phyloP scores from a whole-genome alignment of 2,888 invertebrate species.

The Xanthia icteritia region DNA sequence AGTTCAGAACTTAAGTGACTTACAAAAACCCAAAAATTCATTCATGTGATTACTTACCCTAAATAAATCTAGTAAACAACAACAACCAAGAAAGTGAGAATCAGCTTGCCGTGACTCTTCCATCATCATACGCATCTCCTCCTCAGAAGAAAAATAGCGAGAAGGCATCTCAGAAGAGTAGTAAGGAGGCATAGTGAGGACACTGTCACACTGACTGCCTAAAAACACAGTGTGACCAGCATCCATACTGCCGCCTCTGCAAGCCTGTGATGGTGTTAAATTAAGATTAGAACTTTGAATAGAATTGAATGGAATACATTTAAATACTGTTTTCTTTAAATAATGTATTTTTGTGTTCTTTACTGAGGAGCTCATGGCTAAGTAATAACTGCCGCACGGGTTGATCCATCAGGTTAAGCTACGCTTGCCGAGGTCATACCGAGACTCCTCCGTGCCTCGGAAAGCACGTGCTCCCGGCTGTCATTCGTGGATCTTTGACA shows the following conservation, averaged over 20 bases:
- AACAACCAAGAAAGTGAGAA: neutral
- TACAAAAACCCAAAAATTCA: neutral
- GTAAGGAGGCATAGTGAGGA: neutral
- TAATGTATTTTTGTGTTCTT: too few species aligned
- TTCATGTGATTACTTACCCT: neutral
- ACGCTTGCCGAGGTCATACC: too few species aligned
- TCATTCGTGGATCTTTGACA: too few species aligned
- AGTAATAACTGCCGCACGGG: too few species aligned
- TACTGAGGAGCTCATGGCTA: too few species aligned
- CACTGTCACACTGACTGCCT: slow-evolving; percentile 3
- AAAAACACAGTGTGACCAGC: slow-evolving; percentile 24
- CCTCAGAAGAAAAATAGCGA: neutral
- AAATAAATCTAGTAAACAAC: neutral
- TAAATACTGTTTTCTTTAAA: too few species aligned
- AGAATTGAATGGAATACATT: too few species aligned
- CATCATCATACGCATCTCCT: neutral
- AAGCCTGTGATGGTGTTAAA: slow-evolving; percentile 11
- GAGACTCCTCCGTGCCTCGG: too few species aligned
- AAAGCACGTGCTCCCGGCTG: too few species aligned
- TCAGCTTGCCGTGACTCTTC: neutral
- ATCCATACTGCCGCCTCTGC: slow-evolving; percentile 34
- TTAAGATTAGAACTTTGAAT: neutral
- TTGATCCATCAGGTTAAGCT: too few species aligned
- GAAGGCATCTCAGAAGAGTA: neutral
- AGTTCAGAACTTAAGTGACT: neutral